These are phyloP conservation scores for Copsychus sechellarum DNA, from an alignment of 2,113 vertebrate species.

Conservation along the genomic window DNA sequence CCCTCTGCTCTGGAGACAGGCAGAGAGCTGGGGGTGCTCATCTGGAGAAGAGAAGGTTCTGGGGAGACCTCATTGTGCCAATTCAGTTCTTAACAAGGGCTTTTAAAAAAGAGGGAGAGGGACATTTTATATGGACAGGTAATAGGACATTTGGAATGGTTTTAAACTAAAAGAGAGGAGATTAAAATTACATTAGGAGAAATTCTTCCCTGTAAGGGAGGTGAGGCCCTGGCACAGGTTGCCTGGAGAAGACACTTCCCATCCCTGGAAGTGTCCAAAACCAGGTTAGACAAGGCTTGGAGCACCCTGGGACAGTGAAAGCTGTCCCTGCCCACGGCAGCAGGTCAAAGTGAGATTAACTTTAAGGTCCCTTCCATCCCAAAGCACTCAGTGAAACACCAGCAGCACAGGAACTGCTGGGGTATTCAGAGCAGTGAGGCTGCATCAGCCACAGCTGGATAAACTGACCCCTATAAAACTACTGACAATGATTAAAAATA, in stretches of 20 bases:
- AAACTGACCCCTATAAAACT: background rate
- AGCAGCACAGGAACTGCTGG: background rate
- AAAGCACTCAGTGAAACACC: background rate
- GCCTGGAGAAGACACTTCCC: background rate
- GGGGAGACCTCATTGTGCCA: background rate
- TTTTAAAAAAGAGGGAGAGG: background rate
- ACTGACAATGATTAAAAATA: background rate
- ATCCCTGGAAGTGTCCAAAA: background rate
- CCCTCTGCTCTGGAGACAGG: background rate
- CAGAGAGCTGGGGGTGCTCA: background rate
- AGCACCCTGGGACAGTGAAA: accelerated
- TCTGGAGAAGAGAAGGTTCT: background rate
- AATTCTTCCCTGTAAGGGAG: background rate
- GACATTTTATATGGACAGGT: background rate
- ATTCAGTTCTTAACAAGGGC: background rate
- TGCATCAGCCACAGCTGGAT: background rate
- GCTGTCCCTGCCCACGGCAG: background rate
- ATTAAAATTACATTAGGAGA: background rate
- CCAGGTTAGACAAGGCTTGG: accelerated
- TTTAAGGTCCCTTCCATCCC: background rate
- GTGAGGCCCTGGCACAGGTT: background rate
- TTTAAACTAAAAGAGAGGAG: background rate
- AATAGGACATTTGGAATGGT: background rate
- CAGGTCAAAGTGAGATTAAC: background rate
- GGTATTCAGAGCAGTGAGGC: background rate